Evolutionary conservation across 2,113 vertebrate species (phyloP).

Genomic region (Dipodomys spectabilis): DNA sequence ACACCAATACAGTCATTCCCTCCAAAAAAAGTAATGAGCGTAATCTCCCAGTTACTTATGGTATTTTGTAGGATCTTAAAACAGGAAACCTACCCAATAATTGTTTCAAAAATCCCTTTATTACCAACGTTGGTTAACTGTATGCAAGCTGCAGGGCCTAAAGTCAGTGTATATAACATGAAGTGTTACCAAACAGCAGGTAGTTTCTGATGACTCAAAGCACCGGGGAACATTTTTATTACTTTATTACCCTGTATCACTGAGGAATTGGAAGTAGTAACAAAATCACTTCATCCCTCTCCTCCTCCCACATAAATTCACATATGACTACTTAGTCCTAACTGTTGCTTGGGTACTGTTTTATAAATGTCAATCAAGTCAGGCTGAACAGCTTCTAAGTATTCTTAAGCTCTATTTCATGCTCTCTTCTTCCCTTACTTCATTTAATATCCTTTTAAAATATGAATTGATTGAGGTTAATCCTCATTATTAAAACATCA

Average conservation of each 20-base stretch:
- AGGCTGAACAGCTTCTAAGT: not conserved
- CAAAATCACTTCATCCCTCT: too few species aligned
- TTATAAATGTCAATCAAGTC: not conserved
- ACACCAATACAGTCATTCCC: too few species aligned
- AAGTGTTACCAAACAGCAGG: not conserved
- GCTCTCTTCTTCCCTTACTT: not conserved
- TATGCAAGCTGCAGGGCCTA: not conserved
- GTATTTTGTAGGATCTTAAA: constrained; percentile 8
- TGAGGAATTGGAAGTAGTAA: fast-evolving
- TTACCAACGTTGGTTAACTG: not conserved
- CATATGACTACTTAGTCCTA: not conserved
- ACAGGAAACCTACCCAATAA: not conserved
- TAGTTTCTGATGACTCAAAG: not conserved
- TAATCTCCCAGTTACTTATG: not conserved
- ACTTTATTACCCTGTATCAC: fast-evolving
- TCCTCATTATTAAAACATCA: constrained; percentile 45
- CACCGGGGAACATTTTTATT: not conserved
- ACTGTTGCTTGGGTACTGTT: not conserved
- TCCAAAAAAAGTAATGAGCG: not conserved
- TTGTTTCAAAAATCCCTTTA: not conserved
- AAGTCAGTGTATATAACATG: not conserved
- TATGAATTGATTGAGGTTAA: constrained; percentile 10
- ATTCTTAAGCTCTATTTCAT: not conserved
- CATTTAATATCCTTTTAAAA: not conserved
- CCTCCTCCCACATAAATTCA: fast-evolving